Conservation (phyloP, 2,797 vertebrate genomes). For the Poecilia velifera region DNA sequence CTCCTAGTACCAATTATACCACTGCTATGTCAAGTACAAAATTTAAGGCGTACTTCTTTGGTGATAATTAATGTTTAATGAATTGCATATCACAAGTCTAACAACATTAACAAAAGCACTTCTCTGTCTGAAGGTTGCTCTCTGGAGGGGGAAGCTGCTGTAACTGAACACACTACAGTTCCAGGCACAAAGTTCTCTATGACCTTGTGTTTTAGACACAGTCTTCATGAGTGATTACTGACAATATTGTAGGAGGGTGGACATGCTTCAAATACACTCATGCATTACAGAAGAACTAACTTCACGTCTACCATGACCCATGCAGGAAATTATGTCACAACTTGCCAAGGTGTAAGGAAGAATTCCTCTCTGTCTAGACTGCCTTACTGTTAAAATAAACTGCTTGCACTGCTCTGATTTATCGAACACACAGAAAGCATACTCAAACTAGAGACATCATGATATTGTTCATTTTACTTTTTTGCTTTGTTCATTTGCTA, state of each 20-base stretch:
- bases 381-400: slow-evolving; percentile 27
- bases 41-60: background rate
- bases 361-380: no score
- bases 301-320: background rate
- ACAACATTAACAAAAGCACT: background rate
- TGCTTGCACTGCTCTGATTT: slow-evolving; percentile 35
- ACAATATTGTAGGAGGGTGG: background rate
- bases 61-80: background rate
- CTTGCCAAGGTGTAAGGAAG: no score
- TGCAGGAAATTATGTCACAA: background rate
- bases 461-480: background rate
- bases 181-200: background rate
- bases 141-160: background rate
- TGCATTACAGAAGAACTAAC: background rate
- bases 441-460: slow-evolving; percentile 18
- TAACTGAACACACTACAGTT: background rate
- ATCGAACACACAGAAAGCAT: slow-evolving; percentile 42
- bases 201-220: background rate
- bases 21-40: background rate
- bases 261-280: background rate
- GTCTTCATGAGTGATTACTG: background rate
- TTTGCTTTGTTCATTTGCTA: background rate
- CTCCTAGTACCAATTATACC: background rate
- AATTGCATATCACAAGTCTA: background rate
- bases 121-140: background rate